Conservation (phyloP, 2,888 invertebrate species). For the Noctuana brunneofusca region DNA sequence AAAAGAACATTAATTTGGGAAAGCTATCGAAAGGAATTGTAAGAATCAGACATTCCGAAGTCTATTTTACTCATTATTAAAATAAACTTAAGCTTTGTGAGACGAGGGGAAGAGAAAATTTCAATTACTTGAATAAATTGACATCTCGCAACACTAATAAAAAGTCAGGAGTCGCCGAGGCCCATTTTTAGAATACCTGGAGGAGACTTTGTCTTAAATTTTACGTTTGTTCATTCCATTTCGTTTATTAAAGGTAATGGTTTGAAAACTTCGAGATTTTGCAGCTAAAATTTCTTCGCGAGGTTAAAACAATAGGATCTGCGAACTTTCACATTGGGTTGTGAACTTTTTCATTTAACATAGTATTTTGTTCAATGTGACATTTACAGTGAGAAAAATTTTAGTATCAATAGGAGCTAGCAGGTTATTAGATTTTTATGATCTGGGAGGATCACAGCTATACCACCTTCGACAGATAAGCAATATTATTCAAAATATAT, state of each 20-base stretch:
- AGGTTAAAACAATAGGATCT: constrained; percentile 1
- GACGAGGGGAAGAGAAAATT: constrained; percentile 13
- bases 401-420: no score
- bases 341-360: not conserved
- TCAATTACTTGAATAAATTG: constrained; percentile 31
- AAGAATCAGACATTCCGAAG: not conserved
- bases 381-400: not conserved
- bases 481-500: no score
- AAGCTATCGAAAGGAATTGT: not conserved
- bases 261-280: constrained; percentile 29
- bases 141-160: constrained; percentile 25
- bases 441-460: no score
- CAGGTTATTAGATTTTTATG: no score
- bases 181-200: constrained; percentile 23
- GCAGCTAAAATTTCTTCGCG: constrained; percentile 11
- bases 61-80: constrained; percentile 15
- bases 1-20: not conserved
- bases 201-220: constrained; percentile 23
- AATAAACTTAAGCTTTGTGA: constrained; percentile 12
- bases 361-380: no score
- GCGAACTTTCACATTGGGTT: not conserved
- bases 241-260: constrained; percentile 31
- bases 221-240: constrained; percentile 29
- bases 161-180: not conserved
- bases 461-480: no score